Evolutionary conservation across 1,140 invertebrate species (phyloP).

Genomic region (Cylas formicarius): DNA sequence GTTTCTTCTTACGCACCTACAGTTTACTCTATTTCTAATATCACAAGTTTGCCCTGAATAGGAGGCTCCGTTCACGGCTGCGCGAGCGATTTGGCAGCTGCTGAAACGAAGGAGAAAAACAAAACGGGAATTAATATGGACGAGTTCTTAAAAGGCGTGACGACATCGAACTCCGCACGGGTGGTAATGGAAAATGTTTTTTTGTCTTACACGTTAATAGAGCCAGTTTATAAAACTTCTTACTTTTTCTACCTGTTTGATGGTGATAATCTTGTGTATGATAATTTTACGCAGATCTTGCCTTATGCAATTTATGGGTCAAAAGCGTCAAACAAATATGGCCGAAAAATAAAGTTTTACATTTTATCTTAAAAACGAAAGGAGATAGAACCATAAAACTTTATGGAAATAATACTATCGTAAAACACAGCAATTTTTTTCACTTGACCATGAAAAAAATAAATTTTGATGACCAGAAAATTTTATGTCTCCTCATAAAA

Average conservation of each 20-base stretch:
- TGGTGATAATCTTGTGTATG: not conserved
- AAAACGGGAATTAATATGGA: conserved; percentile 16
- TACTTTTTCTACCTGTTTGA: not conserved
- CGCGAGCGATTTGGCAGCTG: conserved; percentile 29
- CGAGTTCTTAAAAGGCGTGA: conserved; percentile 5
- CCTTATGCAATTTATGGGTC: too few relatives aligned
- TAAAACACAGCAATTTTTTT: too few relatives aligned
- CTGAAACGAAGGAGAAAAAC: conserved; percentile 30
- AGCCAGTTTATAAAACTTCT: not conserved
- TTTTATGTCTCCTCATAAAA: too few relatives aligned
- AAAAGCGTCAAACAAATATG: too few relatives aligned
- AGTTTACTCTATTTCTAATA: conserved; percentile 31
- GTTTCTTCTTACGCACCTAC: conserved; percentile 11
- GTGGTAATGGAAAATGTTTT: not conserved
- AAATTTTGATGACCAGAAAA: too few relatives aligned
- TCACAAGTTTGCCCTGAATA: conserved; percentile 40
- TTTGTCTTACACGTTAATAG: not conserved
- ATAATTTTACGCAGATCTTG: not conserved
- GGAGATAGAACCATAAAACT: too few relatives aligned
- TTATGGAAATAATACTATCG: too few relatives aligned
- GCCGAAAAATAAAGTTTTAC: too few relatives aligned
- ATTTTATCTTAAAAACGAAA: too few relatives aligned
- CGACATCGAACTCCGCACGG: not conserved
- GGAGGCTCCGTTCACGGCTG: conserved; percentile 30
- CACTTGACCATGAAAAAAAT: too few relatives aligned